phyloP scores from a whole-genome alignment of 1,140 invertebrate species.

The Cherax quadricarinatus region DNA sequence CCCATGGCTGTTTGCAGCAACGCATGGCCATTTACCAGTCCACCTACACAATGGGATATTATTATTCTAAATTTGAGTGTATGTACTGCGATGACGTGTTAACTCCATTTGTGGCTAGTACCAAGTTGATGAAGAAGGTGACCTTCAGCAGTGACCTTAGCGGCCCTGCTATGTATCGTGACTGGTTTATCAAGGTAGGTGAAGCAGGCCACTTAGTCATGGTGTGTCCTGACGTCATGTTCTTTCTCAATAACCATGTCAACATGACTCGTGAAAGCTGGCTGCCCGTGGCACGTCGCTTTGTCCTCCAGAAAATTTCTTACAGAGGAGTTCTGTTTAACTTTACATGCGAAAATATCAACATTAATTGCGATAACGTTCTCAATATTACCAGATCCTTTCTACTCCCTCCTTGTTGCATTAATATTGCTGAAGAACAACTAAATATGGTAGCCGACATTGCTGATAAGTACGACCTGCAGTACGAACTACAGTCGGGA shows the following conservation, averaged over 20 bases:
- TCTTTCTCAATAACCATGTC: constrained; percentile 17
- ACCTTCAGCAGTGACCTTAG: neutral
- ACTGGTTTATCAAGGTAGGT: constrained; percentile 40
- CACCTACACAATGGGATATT: constrained; percentile 35
- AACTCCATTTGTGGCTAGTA: constrained; percentile 12
- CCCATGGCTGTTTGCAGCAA: neutral
- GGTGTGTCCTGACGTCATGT: constrained; percentile 47
- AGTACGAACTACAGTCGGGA: constrained; percentile 62
- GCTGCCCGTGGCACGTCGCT: constrained; percentile 3
- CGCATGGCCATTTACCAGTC: constrained; percentile 5
- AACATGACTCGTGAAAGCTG: constrained; percentile 14
- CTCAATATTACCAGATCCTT: neutral
- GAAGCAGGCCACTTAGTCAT: constrained; percentile 29
- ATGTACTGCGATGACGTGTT: constrained; percentile 44
- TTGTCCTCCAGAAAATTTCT: constrained; percentile 4
- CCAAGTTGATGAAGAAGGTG: neutral
- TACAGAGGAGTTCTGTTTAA: neutral
- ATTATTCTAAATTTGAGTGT: constrained; percentile 38
- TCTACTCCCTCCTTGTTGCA: constrained; percentile 4
- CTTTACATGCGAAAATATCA: constrained; percentile 7
- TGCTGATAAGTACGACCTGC: neutral
- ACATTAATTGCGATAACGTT: constrained; percentile 12
- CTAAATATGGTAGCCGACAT: constrained; percentile 3
- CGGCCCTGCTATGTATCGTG: constrained; percentile 25
- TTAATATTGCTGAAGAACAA: neutral